Percentiles rank a stretch among this genome's conserved stretches.
Evolutionary conservation across 2,888 invertebrate genomes (phyloP).

Genomic region (Drosophila anceps): DNA sequence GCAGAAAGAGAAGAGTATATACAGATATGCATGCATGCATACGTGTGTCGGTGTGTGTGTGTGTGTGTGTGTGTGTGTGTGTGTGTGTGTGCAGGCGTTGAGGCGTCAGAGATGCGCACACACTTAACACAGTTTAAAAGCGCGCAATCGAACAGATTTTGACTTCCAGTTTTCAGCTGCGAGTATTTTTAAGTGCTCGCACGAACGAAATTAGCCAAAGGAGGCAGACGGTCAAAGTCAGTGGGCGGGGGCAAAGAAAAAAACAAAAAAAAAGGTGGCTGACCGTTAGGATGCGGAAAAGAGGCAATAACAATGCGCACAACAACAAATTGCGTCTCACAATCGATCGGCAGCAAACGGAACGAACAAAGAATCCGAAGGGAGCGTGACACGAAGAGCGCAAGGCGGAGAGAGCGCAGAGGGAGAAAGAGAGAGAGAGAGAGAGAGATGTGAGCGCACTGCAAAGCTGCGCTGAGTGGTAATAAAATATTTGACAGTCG

Average conservation of each 20-base stretch:
- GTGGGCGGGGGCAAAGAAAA: constrained; percentile 48
- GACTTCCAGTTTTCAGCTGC: constrained; percentile 42
- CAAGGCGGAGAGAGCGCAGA: constrained; percentile 14
- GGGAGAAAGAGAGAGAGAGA: not conserved
- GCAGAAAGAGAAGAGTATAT: not conserved
- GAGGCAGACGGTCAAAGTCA: constrained; percentile 54
- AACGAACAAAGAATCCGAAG: constrained; percentile 33
- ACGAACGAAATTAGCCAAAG: constrained; percentile 36
- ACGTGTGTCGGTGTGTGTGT: not conserved
- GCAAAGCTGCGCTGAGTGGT: constrained; percentile 28
- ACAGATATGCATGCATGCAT: not conserved
- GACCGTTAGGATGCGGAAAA: constrained; percentile 71
- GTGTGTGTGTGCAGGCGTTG: constrained; percentile 13
- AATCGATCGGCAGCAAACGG: constrained; percentile 35
- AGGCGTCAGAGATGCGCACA: constrained; percentile 37
- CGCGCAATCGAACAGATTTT: constrained; percentile 21
- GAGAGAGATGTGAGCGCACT: constrained; percentile 8
- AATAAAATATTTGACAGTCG: constrained; percentile 57
- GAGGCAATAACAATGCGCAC: constrained; percentile 31
- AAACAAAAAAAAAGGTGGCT: constrained; percentile 48
- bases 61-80: not conserved
- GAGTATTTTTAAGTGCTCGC: constrained; percentile 43
- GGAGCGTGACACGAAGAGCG: not conserved
- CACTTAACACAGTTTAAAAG: constrained; percentile 62
- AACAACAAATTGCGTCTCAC: constrained; percentile 9